A percentile compares a stretch with the other conserved stretches of the same genome.
phyloP scores from a whole-genome alignment of 2,113 vertebrate species.

The Heptranchias perlo region DNA sequence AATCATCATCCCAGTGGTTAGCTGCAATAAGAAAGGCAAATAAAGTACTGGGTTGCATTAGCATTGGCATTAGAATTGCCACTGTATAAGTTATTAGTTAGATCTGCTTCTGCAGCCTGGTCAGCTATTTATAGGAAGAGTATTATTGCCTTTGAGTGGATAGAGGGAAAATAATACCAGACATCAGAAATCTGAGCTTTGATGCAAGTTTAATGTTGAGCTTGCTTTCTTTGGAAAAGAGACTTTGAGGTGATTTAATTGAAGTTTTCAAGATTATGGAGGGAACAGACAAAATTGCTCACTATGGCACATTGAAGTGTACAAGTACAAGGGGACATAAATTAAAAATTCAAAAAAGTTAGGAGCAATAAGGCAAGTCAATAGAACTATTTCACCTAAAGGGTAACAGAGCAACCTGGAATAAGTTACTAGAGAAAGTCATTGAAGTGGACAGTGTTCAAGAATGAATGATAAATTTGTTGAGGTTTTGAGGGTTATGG shows the following conservation, averaged over 20 bases:
- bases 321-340: neutral
- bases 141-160: neutral
- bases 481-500: neutral
- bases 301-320: neutral
- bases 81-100: neutral
- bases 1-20: neutral
- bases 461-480: neutral
- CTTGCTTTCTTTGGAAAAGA: neutral
- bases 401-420: neutral
- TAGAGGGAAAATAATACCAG: neutral
- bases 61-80: neutral
- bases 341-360: neutral
- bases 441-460: neutral
- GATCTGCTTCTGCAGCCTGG: neutral
- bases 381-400: neutral
- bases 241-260: neutral
- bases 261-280: neutral
- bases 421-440: slow-evolving; percentile 19
- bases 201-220: neutral
- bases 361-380: neutral
- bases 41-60: neutral
- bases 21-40: neutral
- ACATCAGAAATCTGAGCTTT: neutral
- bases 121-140: neutral
- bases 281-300: neutral